Evolutionary conservation across 2,113 vertebrate species (phyloP), one percentile per base, ranked within the genome.

Genomic region (Laterallus jamaicensis): DNA sequence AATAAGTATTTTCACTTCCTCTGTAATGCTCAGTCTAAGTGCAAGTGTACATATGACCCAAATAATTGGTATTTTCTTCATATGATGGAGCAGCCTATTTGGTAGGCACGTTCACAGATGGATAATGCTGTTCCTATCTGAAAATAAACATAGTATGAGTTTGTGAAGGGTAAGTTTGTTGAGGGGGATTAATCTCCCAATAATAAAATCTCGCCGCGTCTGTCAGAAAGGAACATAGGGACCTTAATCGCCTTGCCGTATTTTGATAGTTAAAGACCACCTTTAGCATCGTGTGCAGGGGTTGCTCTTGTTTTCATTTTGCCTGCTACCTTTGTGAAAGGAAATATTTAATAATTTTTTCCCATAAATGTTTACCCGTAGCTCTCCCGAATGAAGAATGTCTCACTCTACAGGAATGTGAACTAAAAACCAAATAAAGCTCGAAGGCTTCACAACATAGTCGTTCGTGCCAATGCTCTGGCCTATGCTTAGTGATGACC

Each of bases 271-370:
- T 85, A 62, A 91, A 89, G 89, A 87, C 62, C 70, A 92, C n/a
- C 12, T 19, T 78, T 22, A 62, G 10, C 44, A 66, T 75, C 71
- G 44, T 69, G 21, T 50, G n/a, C 32, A 58, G n/a, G 19, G n/a
- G 11, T 75, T 89, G 86, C 2, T 88, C 94, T 71, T 86, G 39
- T 60, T 93, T 96, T 82, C 92, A 59, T 95, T 97, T 94, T 96
- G 84, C 83, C 59, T 73, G 49, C 66, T 95, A 96, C 95, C 88
- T 96, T 94, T 95, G 77, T 69, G 90, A 82, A 94, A 88, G 95
- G 95, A 96, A 96, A 96, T 97, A 96, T 96, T 96, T 93, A 96
- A 96, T 95, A 91, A 22, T 94, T 94, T 96, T 96, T 96, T 94
- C 91, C 96, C 92, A 91, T 96, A 86, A 79, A 79, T 96, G 96